phyloP scores from a whole-genome alignment of 2,113 vertebrate genomes.

The Halcyon senegalensis region DNA sequence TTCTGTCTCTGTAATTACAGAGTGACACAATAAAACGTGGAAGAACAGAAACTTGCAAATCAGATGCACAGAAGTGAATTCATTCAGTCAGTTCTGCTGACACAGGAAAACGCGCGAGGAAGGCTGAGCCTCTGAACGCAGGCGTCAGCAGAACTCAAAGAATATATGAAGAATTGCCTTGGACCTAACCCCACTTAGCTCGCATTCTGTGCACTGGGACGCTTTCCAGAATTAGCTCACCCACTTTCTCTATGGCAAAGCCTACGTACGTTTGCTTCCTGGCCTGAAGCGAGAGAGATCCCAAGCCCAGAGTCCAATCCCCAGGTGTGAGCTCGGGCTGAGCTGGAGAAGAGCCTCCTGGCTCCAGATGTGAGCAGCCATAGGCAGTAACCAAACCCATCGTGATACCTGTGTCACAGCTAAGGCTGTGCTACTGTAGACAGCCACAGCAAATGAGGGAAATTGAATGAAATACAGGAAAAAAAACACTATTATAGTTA shows the following conservation, averaged over 20 bases:
- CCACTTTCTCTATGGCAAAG: not conserved
- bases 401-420: not conserved
- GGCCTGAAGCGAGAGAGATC: accelerated
- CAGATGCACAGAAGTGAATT: not conserved
- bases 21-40: not conserved
- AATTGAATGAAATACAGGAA: not conserved
- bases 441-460: not conserved
- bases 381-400: not conserved
- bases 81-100: slow-evolving; percentile 51
- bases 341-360: not conserved
- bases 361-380: not conserved
- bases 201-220: not conserved
- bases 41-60: slow-evolving; percentile 44
- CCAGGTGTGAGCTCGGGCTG: not conserved
- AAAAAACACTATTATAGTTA: not conserved
- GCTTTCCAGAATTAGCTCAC: not conserved
- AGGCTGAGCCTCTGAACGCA: not conserved
- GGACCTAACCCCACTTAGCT: slow-evolving; percentile 1
- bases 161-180: slow-evolving; percentile 30
- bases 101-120: not conserved
- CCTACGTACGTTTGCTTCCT: accelerated
- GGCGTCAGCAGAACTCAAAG: slow-evolving; percentile 54
- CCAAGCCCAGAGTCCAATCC: not conserved
- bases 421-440: not conserved
- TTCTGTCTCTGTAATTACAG: not conserved